Evolutionary conservation across 2,888 invertebrate genomes (phyloP).

Genomic region (Chirona hameri): DNA sequence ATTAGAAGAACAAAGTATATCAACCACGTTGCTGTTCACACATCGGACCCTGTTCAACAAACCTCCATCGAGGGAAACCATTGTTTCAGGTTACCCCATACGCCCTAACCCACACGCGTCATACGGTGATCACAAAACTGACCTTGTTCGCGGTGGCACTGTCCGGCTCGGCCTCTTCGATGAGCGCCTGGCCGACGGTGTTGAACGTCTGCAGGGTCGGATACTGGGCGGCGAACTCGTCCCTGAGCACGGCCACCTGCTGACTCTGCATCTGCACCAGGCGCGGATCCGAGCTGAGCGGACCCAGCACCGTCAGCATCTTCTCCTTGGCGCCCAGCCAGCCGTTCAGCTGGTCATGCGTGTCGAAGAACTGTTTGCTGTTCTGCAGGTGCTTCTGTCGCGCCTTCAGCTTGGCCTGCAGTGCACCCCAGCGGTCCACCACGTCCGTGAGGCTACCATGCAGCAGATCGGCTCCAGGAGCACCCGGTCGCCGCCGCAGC

Average conservation of each 20-base stretch:
- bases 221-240: conserved; percentile 90
- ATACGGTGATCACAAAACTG: neutral
- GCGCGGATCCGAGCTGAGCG: conserved; percentile 90
- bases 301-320: conserved; percentile 91
- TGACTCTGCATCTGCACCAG: conserved; percentile 95
- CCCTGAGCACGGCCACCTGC: conserved; percentile 86
- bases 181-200: conserved; percentile 70
- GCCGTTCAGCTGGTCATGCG: conserved; percentile 72
- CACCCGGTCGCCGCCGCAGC: conserved; percentile 75
- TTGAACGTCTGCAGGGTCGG: conserved; percentile 76
- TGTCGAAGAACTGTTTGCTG: conserved; percentile 87
- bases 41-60: too few relatives aligned
- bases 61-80: too few relatives aligned
- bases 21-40: too few relatives aligned
- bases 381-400: conserved; percentile 56
- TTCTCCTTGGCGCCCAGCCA: conserved; percentile 92
- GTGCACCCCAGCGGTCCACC: conserved; percentile 76
- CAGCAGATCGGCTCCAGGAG: conserved; percentile 76
- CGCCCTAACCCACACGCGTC: conserved; percentile 32
- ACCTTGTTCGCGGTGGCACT: conserved; percentile 38
- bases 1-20: too few relatives aligned
- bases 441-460: conserved; percentile 79
- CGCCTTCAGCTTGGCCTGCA: conserved; percentile 76
- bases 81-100: too few relatives aligned
- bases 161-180: conserved; percentile 57